Percentiles rank a stretch among this genome's conserved stretches.
Conservation (phyloP, 2,888 invertebrate species). For the Ceraclea dissimilis region DNA sequence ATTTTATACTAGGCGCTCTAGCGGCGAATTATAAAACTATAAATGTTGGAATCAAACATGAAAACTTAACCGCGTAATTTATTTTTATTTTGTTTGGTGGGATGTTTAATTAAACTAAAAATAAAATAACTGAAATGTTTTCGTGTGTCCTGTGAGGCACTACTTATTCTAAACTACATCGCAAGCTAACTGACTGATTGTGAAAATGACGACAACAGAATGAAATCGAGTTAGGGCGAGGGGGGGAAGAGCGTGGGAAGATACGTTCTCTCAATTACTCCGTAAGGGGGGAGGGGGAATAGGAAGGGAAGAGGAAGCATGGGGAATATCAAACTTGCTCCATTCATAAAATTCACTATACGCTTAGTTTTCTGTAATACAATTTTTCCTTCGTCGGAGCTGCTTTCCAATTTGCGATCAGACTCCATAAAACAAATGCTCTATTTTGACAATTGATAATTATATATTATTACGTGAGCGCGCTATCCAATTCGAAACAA, state of each 20-base stretch:
- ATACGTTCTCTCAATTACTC: neutral
- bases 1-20: neutral
- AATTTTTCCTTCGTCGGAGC: no score
- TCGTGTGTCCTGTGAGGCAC: neutral
- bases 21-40: neutral
- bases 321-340: neutral
- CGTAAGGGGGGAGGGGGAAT: neutral
- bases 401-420: no score
- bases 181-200: neutral
- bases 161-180: constrained; percentile 1
- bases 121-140: neutral
- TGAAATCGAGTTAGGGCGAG: neutral
- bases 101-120: neutral
- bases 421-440: no score
- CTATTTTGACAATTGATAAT: no score
- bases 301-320: neutral
- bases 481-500: no score
- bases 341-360: neutral
- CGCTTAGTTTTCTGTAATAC: no score
- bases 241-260: neutral
- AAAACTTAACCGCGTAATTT: neutral
- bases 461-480: no score
- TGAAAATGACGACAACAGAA: neutral
- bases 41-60: neutral
- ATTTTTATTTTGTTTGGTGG: neutral